Evolutionary conservation across 2,888 invertebrate species (phyloP).

Genomic region (Choreutis nemorana): DNA sequence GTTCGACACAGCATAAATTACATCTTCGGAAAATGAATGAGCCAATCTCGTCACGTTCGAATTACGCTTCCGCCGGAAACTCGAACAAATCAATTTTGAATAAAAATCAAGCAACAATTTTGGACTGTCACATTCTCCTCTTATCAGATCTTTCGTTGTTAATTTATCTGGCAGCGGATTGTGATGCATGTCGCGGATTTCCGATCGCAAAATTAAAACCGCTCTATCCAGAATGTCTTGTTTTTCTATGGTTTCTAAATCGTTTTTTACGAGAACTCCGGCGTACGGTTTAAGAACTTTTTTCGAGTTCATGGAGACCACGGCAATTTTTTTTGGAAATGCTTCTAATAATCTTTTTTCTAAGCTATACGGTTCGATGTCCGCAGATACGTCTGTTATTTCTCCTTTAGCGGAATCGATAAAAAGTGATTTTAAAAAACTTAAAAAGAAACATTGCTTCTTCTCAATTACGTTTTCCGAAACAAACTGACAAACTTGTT

Average conservation of each 20-base stretch:
- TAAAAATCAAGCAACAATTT: slow-evolving; percentile 1
- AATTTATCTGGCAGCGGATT: slow-evolving; percentile 1
- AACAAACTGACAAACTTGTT: slow-evolving; percentile 1
- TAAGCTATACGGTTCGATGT: slow-evolving; percentile 1
- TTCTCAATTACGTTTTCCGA: slow-evolving; percentile 1
- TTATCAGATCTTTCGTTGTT: slow-evolving; percentile 1
- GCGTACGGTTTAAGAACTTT: slow-evolving; percentile 3
- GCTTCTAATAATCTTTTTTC: not conserved
- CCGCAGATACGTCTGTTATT: not conserved
- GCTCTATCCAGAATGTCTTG: not conserved
- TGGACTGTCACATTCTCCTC: not conserved
- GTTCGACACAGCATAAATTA: slow-evolving; percentile 2
- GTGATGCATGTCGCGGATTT: not conserved
- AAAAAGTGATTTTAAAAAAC: slow-evolving; percentile 1
- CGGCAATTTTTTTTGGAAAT: slow-evolving; percentile 2
- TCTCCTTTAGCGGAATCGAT: slow-evolving; percentile 1
- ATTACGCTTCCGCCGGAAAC: slow-evolving; percentile 1
- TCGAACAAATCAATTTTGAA: slow-evolving; percentile 1
- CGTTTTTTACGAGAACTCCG: slow-evolving; percentile 1
- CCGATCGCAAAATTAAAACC: slow-evolving; percentile 1
- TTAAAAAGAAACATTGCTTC: slow-evolving; percentile 1
- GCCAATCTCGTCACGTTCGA: slow-evolving; percentile 1
- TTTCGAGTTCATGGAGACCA: slow-evolving; percentile 1
- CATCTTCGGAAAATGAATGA: not conserved
- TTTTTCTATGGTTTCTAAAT: slow-evolving; percentile 1